Conservation (phyloP, 1,140 invertebrate genomes). For the Pachypsylla venusta region DNA sequence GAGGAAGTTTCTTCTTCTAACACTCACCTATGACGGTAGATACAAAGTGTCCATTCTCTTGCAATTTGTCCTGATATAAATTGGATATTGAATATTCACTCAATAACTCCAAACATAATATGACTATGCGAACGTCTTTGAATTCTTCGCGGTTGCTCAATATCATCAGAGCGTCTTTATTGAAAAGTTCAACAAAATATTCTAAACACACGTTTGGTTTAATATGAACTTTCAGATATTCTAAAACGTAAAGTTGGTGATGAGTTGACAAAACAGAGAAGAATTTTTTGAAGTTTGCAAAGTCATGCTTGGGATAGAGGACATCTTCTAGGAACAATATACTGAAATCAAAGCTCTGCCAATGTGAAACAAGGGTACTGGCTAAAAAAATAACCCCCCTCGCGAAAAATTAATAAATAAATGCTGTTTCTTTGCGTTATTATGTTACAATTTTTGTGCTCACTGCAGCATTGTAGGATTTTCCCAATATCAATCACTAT, state of each 20-base stretch:
- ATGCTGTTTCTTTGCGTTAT: no score
- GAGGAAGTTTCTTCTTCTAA: no score
- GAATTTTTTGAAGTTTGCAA: neutral
- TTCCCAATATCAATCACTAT: no score
- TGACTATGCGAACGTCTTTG: neutral
- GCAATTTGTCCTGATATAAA: neutral
- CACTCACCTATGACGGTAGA: neutral
- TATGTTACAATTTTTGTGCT: no score
- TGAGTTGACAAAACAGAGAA: neutral
- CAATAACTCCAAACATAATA: slow-evolving; percentile 3
- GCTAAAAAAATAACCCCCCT: no score
- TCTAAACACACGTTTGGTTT: neutral
- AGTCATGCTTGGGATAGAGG: neutral
- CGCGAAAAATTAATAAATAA: no score
- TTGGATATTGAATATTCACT: neutral
- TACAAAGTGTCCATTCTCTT: neutral
- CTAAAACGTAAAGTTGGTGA: neutral
- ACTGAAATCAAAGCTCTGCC: neutral
- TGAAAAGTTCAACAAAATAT: neutral
- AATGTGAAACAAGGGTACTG: no score
- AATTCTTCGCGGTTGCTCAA: neutral
- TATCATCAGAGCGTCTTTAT: neutral
- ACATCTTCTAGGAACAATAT: neutral
- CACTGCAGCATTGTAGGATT: no score
- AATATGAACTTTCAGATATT: neutral